Conservation (phyloP, 2,113 vertebrate species). For the Mus musculus region GRCm39 chr1:67790001-67790500, state of each 20-base stretch:
- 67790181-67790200: background rate
- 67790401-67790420: too few species aligned
- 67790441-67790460: too few species aligned
- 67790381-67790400: background rate
- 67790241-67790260: background rate
- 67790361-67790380: background rate
- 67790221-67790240: background rate
- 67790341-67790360: background rate
- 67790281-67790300: background rate
- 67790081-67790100: background rate
- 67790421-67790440: too few species aligned
- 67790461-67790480: too few species aligned
- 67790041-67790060: background rate
- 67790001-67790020: background rate
- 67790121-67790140: background rate
- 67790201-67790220: accelerated
- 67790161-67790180: background rate
- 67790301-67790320: background rate
- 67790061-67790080: background rate
- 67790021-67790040: background rate
- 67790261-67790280: background rate
- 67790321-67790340: background rate
- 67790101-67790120: background rate
- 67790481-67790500: too few species aligned
- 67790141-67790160: background rate